Evolutionary conservation across 2,888 invertebrate species (phyloP), one percentile per base, ranked within the genome.

Genomic region (Mylabris sibirica): DNA sequence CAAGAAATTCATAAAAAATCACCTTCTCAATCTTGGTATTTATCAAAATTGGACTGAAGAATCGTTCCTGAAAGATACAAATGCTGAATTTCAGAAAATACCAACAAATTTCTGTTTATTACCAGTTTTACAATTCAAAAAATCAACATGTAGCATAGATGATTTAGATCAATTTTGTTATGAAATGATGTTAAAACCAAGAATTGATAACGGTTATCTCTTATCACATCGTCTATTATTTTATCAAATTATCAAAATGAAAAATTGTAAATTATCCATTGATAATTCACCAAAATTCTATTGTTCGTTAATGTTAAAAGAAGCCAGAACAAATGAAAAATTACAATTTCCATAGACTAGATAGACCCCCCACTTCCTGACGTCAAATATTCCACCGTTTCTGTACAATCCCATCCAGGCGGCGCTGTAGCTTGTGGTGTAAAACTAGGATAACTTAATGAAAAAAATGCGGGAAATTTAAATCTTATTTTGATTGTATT

Each of bases 301-400:
- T 63, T 82, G 82, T 59, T 76, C 81, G 0, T 71, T 77, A 49
- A 80, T 82, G 26, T 74, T 76, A 60, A 81, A 77, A 64, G 81
- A 81, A 74, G 76, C 77, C 5, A 78, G 71, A 69, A 82, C 81
- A 6, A 80, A 77, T 63, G 77, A 76, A 49, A 44, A 70, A 63
- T 67, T 81, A 11, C 74, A 73, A 22, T 80, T 74, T 76, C 79
- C 80, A 30, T n/a, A n/a, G n/a, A n/a, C n/a, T n/a, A n/a, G n/a
- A n/a, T n/a, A n/a, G n/a, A n/a, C n/a, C n/a, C n/a, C n/a, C n/a
- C n/a, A n/a, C n/a, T n/a, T n/a, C n/a, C n/a, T n/a, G n/a, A n/a
- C n/a, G n/a, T n/a, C n/a, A n/a, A n/a, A n/a, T n/a, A n/a, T n/a
- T n/a, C n/a, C n/a, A n/a, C n/a, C n/a, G n/a, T n/a, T n/a, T n/a